phyloP scores from a whole-genome alignment of 2,113 vertebrate species.

The Candoia aspera region DNA sequence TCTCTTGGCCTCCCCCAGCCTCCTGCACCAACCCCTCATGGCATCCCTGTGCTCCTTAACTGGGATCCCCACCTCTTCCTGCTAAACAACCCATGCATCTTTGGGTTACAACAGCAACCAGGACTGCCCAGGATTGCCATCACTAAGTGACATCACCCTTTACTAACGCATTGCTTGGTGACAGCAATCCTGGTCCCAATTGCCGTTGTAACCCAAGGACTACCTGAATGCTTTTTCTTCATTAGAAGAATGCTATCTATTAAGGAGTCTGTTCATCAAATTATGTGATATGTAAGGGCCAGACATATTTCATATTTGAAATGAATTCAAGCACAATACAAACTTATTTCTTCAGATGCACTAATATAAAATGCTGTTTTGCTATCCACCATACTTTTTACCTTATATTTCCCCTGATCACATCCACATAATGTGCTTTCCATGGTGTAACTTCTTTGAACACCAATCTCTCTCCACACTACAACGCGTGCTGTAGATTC shows the following conservation, averaged over 20 bases:
- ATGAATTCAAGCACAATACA: not conserved
- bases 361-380: not conserved
- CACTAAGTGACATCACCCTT: not conserved
- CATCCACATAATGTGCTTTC: constrained; percentile 97
- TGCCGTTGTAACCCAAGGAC: not conserved
- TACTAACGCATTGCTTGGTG: not conserved
- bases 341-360: not conserved
- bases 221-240: not conserved
- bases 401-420: constrained; percentile 98
- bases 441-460: constrained; percentile 98
- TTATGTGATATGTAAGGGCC: not conserved
- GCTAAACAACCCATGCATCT: not conserved
- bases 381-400: constrained; percentile 51
- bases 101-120: not conserved
- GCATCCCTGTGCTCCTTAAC: not conserved
- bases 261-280: not conserved
- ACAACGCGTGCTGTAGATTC: constrained; percentile 96
- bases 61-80: not conserved
- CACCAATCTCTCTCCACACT: constrained; percentile 96
- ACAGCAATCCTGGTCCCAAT: not conserved
- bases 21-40: not conserved
- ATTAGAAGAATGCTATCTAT: not conserved
- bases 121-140: not conserved
- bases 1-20: not conserved
- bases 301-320: not conserved